Base-by-base conservation (phyloP, 2,797 vertebrate genomes). In the Rhinogobio ventralis region DNA sequence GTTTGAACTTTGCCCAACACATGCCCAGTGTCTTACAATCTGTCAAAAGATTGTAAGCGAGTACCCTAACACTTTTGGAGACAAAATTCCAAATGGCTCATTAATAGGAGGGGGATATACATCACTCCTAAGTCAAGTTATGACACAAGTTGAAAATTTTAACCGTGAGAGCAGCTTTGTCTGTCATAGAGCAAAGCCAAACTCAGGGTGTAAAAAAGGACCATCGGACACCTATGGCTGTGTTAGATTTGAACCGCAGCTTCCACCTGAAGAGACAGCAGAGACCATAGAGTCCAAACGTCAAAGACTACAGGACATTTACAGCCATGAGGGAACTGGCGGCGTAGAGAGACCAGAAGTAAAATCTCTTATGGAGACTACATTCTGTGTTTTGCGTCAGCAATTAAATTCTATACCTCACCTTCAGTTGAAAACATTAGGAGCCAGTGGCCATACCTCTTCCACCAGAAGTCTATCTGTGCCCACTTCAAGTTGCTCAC, bases 191-290 rank as follows among this genome's bases (percentile, higher is more conserved):
- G 42, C n/a, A 73, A 69, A 23, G 67, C 67, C 36, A 69, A 73
- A 73, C 45, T 46, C 71, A 17, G 71, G 71, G 30, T 73, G 71
- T 7, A 73, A 49, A 45, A 51, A 74, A 49, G 74, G 71, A 5
- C 89, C 72, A 9, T 73, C 39, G 6, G 77, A 89, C 85, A 87
- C 33, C 0, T 87, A 90, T 28, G 83, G 88, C 11, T 86, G 81
- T 60, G 84, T 79, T 7, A 81, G 83, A 83, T 89, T 90, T 81
- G 86, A 89, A 72, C 87, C 86, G 20, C 62, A 74, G 5, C 83
- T 87, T 39, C 90, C 88, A 0, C 81, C 85, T 51, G 83, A 81
- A 39, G 72, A 90, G 45, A 89, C 77, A 64, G 53, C 49, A 36
- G 76, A 86, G 2, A 81, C 79, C 51, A 4, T 87, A 82, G 85